A percentile compares a stretch with the other conserved stretches of the same genome.
Conservation (phyloP, 2,888 invertebrate species). For the Macropis europaea region DNA sequence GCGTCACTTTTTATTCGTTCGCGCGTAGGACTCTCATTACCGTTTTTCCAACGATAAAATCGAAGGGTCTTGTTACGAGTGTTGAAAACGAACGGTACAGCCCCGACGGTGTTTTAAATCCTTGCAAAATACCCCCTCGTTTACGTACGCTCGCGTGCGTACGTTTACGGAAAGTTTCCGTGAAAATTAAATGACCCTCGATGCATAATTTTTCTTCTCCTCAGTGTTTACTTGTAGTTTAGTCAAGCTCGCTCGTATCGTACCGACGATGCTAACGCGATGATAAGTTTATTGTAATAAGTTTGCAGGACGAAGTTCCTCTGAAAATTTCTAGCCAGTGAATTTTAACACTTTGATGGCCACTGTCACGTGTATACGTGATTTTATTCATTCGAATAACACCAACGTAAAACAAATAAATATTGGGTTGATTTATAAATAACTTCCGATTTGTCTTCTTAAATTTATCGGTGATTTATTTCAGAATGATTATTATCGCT, state of each 20-base stretch:
- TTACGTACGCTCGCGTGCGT: constrained; percentile 30
- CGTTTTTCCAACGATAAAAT: constrained; percentile 4
- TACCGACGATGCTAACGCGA: constrained; percentile 31
- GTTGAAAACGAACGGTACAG: constrained; percentile 15
- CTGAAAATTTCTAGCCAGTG: too few species aligned
- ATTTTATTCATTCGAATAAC: too few species aligned
- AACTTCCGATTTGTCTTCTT: too few species aligned
- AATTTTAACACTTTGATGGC: too few species aligned
- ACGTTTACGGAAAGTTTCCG: constrained; percentile 21
- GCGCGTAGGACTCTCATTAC: not conserved
- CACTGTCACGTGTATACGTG: too few species aligned
- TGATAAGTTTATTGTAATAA: constrained; percentile 41
- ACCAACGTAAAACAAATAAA: too few species aligned
- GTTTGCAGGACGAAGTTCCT: too few species aligned
- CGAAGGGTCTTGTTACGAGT: constrained; percentile 9
- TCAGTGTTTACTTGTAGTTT: constrained; percentile 38
- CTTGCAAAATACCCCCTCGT: constrained; percentile 24
- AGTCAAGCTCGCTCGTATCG: constrained; percentile 21
- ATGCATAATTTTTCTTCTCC: constrained; percentile 36
- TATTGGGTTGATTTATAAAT: too few species aligned
- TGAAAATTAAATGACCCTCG: constrained; percentile 32
- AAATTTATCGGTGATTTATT: too few species aligned
- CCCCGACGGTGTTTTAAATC: constrained; percentile 23
- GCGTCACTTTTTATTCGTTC: not conserved
- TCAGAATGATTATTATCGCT: too few species aligned